phyloP scores from a whole-genome alignment of 2,888 invertebrate genomes.

The Blera fallax region DNA sequence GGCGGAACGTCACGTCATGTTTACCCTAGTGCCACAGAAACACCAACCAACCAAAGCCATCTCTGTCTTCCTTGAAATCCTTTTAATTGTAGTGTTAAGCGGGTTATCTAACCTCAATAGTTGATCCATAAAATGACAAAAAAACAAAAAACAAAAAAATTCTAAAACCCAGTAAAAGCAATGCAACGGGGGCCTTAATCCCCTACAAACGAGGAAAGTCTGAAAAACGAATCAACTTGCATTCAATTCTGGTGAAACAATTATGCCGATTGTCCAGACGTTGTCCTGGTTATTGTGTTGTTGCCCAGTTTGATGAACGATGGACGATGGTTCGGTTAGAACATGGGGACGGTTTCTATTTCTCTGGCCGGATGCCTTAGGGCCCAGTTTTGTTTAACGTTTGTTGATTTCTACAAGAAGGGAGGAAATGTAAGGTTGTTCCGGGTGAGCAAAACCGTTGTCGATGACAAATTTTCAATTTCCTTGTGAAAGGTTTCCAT shows the following conservation, averaged over 20 bases:
- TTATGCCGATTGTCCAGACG: slow-evolving; percentile 57
- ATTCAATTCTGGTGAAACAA: slow-evolving; percentile 54
- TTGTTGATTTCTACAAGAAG: slow-evolving; percentile 33
- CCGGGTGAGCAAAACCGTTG: background rate
- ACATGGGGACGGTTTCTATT: background rate
- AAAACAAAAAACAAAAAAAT: background rate
- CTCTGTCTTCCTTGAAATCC: slow-evolving; percentile 22
- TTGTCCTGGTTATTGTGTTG: slow-evolving; percentile 18
- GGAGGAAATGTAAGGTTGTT: slow-evolving; percentile 36
- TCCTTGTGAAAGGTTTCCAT: slow-evolving; percentile 24
- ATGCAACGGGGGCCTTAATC: background rate
- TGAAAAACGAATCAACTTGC: slow-evolving; percentile 60
- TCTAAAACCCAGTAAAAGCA: slow-evolving; percentile 2
- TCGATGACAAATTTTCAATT: slow-evolving; percentile 61
- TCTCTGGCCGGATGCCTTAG: background rate
- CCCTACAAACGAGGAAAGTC: slow-evolving; percentile 14
- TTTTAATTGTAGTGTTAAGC: slow-evolving; percentile 56
- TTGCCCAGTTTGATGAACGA: slow-evolving; percentile 44
- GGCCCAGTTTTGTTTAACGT: slow-evolving; percentile 21
- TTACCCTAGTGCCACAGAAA: slow-evolving; percentile 20
- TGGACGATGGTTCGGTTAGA: slow-evolving; percentile 19
- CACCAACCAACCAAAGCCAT: slow-evolving; percentile 8
- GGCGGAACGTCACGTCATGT: background rate
- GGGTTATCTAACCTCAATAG: slow-evolving; percentile 54
- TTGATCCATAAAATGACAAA: slow-evolving; percentile 27